Percentiles rank a stretch among this genome's conserved stretches.
phyloP scores from a whole-genome alignment of 1,140 invertebrate genomes.

The Portunus trituberculatus region DNA sequence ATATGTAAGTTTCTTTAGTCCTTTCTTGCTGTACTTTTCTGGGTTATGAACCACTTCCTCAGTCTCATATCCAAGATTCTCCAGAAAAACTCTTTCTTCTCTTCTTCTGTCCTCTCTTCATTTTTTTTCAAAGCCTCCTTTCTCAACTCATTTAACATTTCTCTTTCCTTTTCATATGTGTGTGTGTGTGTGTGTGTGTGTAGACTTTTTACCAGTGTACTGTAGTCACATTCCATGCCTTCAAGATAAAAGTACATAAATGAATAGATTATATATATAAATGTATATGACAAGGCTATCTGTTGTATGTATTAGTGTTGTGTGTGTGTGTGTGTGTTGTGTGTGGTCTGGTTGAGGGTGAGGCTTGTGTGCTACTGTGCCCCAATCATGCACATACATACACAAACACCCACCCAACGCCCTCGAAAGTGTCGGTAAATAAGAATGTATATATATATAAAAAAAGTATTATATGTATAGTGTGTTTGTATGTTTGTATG shows the following conservation, averaged over 20 bases:
- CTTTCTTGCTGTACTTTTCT: no score
- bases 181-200: slow-evolving; percentile 29
- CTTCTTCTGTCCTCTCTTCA: no score
- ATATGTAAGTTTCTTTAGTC: no score
- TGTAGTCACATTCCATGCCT: not conserved
- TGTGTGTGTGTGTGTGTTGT: not conserved
- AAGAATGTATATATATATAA: slow-evolving; percentile 3
- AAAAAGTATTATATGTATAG: not conserved
- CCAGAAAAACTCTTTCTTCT: no score
- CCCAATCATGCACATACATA: not conserved
- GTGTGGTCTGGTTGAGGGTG: not conserved
- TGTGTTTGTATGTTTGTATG: no score
- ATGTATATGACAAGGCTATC: not conserved
- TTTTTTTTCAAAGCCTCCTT: no score
- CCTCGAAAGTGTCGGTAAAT: not conserved
- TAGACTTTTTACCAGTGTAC: not conserved
- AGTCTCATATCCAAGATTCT: no score
- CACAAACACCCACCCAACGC: not conserved
- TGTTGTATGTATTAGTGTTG: not conserved
- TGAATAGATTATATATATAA: not conserved
- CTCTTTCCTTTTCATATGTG: no score
- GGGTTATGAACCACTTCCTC: no score
- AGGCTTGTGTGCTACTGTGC: not conserved
- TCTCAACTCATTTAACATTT: no score
- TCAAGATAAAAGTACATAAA: not conserved